Percentiles rank a stretch among this genome's conserved stretches.
Evolutionary conservation across 64 coral and sea anemone species (phyloP).

Genomic region (Stichodactyla helianthus): DNA sequence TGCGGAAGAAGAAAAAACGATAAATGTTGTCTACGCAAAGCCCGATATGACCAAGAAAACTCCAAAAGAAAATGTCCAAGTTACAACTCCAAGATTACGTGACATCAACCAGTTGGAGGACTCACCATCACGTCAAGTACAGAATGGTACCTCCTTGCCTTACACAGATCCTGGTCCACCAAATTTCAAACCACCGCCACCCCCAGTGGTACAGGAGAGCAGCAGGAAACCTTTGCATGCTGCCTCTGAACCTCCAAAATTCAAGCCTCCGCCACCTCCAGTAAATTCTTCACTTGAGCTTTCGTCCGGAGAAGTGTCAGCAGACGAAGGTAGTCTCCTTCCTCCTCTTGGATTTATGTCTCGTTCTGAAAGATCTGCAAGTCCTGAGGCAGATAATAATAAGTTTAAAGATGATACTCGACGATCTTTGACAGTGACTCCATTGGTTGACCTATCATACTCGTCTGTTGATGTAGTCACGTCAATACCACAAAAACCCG

Average conservation of each 20-base stretch:
- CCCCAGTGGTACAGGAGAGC: not conserved
- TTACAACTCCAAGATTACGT: not conserved
- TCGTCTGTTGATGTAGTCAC: not conserved
- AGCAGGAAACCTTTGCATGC: not conserved
- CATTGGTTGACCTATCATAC: not conserved
- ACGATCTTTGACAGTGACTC: not conserved
- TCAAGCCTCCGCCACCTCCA: not conserved
- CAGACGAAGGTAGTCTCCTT: not conserved
- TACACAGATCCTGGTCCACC: conserved; percentile 17
- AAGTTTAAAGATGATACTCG: not conserved
- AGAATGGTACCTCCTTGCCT: not conserved
- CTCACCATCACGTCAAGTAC: not conserved
- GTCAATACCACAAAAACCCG: conserved; percentile 9
- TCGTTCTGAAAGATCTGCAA: not conserved
- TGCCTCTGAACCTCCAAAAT: not conserved
- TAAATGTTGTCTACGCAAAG: conserved; percentile 34
- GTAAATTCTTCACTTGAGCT: too few species aligned
- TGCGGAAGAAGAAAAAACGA: not conserved
- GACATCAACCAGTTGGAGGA: not conserved
- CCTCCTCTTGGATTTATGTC: conserved; percentile 2
- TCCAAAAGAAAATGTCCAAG: not conserved
- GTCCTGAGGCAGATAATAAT: not conserved
- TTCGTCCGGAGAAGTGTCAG: not conserved
- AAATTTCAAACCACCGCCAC: not conserved
- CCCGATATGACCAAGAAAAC: conserved; percentile 38